Evolutionary conservation across 2,888 invertebrate genomes (phyloP).

Genomic region (Volucella bombylans): DNA sequence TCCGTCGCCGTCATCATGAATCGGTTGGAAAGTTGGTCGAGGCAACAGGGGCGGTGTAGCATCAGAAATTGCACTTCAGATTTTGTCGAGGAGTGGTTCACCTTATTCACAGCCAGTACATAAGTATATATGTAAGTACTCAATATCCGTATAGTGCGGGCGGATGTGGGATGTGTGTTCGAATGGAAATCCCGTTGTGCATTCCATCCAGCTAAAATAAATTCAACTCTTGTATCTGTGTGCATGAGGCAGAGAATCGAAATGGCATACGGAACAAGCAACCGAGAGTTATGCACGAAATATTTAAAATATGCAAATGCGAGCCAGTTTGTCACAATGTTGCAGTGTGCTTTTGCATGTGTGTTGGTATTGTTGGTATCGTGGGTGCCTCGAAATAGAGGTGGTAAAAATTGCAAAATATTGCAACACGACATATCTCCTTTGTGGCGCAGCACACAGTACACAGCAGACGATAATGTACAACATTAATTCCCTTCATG

Average conservation of each 20-base stretch:
- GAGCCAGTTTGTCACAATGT: slow-evolving; percentile 66
- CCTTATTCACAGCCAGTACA: slow-evolving; percentile 37
- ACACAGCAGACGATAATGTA: slow-evolving; percentile 61
- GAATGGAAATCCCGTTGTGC: slow-evolving; percentile 53
- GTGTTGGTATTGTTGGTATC: background rate
- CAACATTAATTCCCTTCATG: slow-evolving; percentile 67
- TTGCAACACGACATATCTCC: slow-evolving; percentile 64
- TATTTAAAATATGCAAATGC: slow-evolving; percentile 69
- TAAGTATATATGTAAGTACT: background rate
- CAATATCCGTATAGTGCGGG: background rate
- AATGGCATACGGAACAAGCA: slow-evolving; percentile 60
- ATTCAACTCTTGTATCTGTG: slow-evolving; percentile 46
- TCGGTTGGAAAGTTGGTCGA: background rate
- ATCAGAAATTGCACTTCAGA: slow-evolving; percentile 56
- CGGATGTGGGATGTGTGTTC: slow-evolving; percentile 41
- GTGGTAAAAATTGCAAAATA: slow-evolving; percentile 59
- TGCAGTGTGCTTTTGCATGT: slow-evolving; percentile 6
- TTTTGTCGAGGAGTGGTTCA: slow-evolving; percentile 53
- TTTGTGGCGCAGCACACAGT: slow-evolving; percentile 53
- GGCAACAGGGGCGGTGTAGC: background rate
- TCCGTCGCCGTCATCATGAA: background rate
- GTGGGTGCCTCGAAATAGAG: background rate
- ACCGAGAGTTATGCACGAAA: slow-evolving; percentile 67
- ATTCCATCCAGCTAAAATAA: slow-evolving; percentile 50
- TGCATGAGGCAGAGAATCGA: slow-evolving; percentile 32